phyloP scores from a whole-genome alignment of 2,113 vertebrate species.

The Malurus melanocephalus region DNA sequence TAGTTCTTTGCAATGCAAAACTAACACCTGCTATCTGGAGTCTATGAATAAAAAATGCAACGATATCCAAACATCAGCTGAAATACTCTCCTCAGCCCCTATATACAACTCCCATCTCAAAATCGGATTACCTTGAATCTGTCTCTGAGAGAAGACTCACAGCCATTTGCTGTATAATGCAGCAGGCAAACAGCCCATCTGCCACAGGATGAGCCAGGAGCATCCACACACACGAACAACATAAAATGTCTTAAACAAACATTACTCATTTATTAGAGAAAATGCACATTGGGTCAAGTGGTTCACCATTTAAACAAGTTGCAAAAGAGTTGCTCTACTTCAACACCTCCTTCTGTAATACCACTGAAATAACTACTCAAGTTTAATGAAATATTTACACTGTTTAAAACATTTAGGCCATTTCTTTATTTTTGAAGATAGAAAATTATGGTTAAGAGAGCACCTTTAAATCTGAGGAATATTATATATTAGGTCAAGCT shows the following conservation, averaged over 20 bases:
- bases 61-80: background rate
- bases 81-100: background rate
- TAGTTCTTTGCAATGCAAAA: background rate
- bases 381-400: slow-evolving; percentile 40
- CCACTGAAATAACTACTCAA: background rate
- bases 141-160: background rate
- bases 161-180: background rate
- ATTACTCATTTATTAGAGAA: background rate
- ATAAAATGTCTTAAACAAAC: background rate
- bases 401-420: background rate
- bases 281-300: background rate
- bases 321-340: background rate
- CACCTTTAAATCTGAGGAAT: background rate
- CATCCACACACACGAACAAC: background rate
- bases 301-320: background rate
- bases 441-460: background rate
- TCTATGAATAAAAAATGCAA: background rate
- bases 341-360: background rate
- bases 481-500: background rate
- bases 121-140: background rate
- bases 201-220: background rate
- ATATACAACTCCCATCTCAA: background rate
- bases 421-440: background rate
- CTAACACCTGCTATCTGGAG: background rate
- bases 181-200: background rate